Evolutionary conservation across 2,797 vertebrate species (phyloP).

Genomic region (Amazona finschi): DNA sequence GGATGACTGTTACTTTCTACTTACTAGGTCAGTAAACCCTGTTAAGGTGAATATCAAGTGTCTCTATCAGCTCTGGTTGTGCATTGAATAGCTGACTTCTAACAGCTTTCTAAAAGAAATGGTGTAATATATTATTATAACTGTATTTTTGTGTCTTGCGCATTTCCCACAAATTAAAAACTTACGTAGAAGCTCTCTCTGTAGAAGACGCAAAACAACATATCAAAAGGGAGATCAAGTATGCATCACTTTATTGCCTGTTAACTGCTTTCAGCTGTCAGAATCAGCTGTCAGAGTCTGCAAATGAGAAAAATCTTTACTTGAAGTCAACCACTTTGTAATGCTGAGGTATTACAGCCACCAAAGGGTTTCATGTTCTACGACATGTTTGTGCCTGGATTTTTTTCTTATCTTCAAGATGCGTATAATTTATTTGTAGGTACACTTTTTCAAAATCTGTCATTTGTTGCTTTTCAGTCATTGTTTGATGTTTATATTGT

Average conservation of each 20-base stretch:
- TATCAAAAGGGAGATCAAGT: background rate
- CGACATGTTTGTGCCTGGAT: background rate
- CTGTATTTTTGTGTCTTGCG: background rate
- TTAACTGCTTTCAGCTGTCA: background rate
- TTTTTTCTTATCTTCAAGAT: background rate
- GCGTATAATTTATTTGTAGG: background rate
- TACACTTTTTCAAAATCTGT: background rate
- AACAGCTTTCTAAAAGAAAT: background rate
- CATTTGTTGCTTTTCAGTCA: background rate
- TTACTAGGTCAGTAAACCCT: background rate
- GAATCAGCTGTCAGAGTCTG: background rate
- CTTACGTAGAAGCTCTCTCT: background rate
- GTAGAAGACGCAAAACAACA: background rate
- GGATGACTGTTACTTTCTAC: background rate
- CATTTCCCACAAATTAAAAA: background rate
- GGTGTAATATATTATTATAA: background rate
- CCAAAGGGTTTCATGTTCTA: background rate
- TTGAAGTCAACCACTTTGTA: slow-evolving; percentile 1
- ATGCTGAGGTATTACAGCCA: background rate
- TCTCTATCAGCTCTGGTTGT: background rate
- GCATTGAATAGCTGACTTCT: background rate
- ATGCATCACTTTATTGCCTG: background rate
- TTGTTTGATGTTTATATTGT: background rate
- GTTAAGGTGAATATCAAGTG: background rate
- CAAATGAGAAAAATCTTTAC: background rate